Evolutionary conservation across 2,113 vertebrate species (phyloP).

Genomic region (Rhinolophus ferrumequinum): DNA sequence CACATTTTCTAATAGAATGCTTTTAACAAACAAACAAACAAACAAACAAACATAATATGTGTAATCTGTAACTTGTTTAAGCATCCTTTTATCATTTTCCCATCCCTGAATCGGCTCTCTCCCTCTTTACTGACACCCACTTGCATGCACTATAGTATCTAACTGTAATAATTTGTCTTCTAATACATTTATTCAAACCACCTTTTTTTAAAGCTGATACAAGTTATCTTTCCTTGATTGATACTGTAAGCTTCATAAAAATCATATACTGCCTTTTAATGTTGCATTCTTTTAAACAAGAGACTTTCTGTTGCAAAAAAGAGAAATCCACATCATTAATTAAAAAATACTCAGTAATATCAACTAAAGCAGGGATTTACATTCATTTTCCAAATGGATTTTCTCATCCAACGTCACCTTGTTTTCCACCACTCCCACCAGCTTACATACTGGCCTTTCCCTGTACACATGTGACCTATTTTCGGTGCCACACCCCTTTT

Average conservation of each 20-base stretch:
- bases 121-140: neutral
- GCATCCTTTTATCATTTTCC: neutral
- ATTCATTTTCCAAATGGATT: neutral
- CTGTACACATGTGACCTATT: neutral
- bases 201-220: neutral
- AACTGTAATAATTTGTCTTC: neutral
- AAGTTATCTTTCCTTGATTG: neutral
- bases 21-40: neutral
- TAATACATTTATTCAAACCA: constrained; percentile 8
- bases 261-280: neutral
- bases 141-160: neutral
- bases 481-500: neutral
- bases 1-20: neutral
- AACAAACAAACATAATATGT: neutral
- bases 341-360: constrained; percentile 22
- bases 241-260: neutral
- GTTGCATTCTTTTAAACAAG: neutral
- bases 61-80: neutral
- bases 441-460: neutral
- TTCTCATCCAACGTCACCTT: neutral
- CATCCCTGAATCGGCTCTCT: neutral
- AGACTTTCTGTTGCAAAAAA: neutral
- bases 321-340: neutral
- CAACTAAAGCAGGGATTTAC: neutral
- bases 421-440: neutral